phyloP scores from a whole-genome alignment of 2,888 invertebrate genomes.

The Cephus pulcher region DNA sequence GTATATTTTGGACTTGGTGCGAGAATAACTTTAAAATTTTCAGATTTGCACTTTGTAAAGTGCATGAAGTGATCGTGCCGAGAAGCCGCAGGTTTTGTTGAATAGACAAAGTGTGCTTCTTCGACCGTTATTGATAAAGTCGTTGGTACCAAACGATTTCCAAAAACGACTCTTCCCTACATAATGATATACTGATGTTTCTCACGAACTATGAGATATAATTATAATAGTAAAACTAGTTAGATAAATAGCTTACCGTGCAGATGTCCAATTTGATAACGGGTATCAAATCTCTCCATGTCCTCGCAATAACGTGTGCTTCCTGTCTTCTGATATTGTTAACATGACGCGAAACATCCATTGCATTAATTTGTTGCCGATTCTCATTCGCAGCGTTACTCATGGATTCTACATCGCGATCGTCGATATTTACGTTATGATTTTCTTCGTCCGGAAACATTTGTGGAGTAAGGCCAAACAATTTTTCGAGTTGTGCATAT shows the following conservation, averaged over 20 bases:
- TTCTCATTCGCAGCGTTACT: constrained; percentile 51
- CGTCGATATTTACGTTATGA: constrained; percentile 53
- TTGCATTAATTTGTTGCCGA: constrained; percentile 55
- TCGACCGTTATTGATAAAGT: constrained; percentile 92
- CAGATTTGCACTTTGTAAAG: constrained; percentile 92
- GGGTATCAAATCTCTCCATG: constrained; percentile 96
- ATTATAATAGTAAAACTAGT: constrained; percentile 1
- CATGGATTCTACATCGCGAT: constrained; percentile 52
- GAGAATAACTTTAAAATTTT: constrained; percentile 94
- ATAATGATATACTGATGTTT: constrained; percentile 36
- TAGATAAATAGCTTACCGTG: constrained; percentile 70
- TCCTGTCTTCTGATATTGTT: constrained; percentile 73
- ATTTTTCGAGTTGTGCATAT: constrained; percentile 87
- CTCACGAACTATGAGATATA: not conserved
- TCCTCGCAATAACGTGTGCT: constrained; percentile 83
- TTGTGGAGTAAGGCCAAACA: constrained; percentile 85
- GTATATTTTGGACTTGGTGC: constrained; percentile 97
- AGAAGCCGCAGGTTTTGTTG: constrained; percentile 94
- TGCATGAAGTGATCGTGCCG: constrained; percentile 96
- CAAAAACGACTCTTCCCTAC: constrained; percentile 91
- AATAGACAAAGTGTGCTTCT: constrained; percentile 94
- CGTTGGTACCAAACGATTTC: constrained; percentile 93
- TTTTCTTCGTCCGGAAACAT: constrained; percentile 76
- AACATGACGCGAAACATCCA: constrained; percentile 60
- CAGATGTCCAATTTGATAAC: constrained; percentile 95